Evolutionary conservation across 37 sponge, comb jelly and placozoan species (phyloP), one percentile per base, ranked within the genome.

Genomic region (Ianthella basta): DNA sequence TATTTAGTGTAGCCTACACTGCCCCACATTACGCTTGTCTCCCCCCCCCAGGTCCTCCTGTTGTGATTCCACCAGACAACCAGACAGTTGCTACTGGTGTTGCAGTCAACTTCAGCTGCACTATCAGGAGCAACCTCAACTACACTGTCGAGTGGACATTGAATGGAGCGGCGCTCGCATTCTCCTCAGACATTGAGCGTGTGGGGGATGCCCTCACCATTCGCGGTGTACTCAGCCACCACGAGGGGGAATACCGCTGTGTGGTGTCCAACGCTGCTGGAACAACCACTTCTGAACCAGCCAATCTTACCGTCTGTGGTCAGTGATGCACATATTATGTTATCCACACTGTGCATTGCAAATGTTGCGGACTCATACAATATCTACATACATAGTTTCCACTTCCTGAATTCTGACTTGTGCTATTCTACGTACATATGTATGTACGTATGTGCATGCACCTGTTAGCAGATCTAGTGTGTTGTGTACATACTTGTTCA

Each of bases 241-340:
- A 75, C 40, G 78, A 75, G 40, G 78, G 78, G 25, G 10, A 6
- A 15, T 75, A n/a, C 25, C n/a, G 54, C 24, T 75, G 78, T 41
- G 40, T 36, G 16, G 78, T 44, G 16, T n/a, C 78, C 32, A 75
- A 75, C 21, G 54, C 54, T 36, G 78, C 78, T 25, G 78, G 78
- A 24, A 75, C 54, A 24, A 36, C 78, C 20, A 19, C 3, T 41
- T 75, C 78, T 44, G 53, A 75, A 53, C 78, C 78, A 41, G 78
- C 54, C 20, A 75, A 53, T 36, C 21, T 75, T 4, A 44, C n/a
- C 6, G 78, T 75, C 21, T 75, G 78, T 41, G 78, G 78, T 75
- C 14, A 75, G 78, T 44, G 33, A 44, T n/a, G n/a, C n/a, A n/a
- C n/a, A n/a, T n/a, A n/a, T n/a, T n/a, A n/a, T n/a, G n/a, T n/a